These are phyloP conservation scores for Dermatophagoides farinae DNA, from an alignment of 1,140 invertebrate genomes.

Conservation along the genomic window DNA sequence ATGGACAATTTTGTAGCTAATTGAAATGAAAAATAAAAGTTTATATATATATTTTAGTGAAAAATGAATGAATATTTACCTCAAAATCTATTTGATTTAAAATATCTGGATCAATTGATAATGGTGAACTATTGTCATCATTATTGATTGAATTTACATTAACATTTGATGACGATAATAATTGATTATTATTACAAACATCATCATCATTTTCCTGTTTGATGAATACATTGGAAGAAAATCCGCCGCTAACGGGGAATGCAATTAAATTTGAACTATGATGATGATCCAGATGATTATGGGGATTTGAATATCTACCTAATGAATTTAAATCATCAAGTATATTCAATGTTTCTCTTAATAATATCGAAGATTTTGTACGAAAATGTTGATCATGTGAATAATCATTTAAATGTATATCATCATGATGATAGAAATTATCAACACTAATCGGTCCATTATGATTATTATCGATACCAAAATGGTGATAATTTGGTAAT, in stretches of 20 bases:
- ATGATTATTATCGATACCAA: neutral
- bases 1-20: no score
- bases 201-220: no score
- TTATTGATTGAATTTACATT: no score
- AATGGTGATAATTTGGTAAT: neutral
- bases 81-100: no score
- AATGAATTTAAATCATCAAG: slow-evolving; percentile 1
- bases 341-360: neutral
- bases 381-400: neutral
- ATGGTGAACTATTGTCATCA: no score
- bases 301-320: neutral
- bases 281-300: neutral
- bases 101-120: no score
- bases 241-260: slow-evolving; percentile 1
- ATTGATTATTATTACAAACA: no score
- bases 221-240: no score
- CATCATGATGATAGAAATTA: neutral
- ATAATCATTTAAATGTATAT: neutral
- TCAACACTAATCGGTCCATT: neutral
- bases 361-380: neutral
- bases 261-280: slow-evolving; percentile 7
- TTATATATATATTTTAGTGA: no score
- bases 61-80: no score
- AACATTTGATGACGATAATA: no score
- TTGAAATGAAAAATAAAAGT: no score